phyloP scores from a whole-genome alignment of 2,797 vertebrate species.

The Epinephelus coioides region DNA sequence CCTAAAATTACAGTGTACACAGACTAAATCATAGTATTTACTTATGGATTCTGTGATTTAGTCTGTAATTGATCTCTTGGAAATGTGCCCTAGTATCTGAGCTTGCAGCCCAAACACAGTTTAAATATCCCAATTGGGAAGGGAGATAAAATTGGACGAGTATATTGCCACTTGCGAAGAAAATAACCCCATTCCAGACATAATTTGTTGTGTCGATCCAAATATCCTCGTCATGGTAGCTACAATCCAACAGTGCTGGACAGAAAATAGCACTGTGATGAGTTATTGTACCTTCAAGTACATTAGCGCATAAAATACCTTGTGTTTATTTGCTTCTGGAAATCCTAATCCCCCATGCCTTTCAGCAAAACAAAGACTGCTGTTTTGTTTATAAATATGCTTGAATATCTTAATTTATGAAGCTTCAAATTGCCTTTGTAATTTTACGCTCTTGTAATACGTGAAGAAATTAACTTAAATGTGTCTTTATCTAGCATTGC shows the following conservation, averaged over 20 bases:
- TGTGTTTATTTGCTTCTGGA: slow-evolving; percentile 41
- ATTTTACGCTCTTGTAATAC: slow-evolving; percentile 45
- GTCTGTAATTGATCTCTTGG: slow-evolving; percentile 28
- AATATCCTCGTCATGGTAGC: slow-evolving; percentile 41
- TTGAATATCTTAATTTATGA: slow-evolving; percentile 44
- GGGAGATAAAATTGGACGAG: slow-evolving; percentile 18
- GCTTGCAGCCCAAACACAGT: slow-evolving; percentile 24
- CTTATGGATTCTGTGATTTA: slow-evolving; percentile 7
- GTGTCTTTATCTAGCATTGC: slow-evolving; percentile 42
- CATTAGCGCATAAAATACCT: slow-evolving; percentile 56
- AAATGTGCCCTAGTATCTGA: slow-evolving; percentile 11
- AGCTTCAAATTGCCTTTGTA: slow-evolving; percentile 39
- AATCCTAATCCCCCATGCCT: slow-evolving; percentile 53
- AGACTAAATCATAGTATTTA: slow-evolving; percentile 25
- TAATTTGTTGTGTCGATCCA: slow-evolving; percentile 42
- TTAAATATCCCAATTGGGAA: slow-evolving; percentile 29
- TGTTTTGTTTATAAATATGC: slow-evolving; percentile 48
- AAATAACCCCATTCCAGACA: slow-evolving; percentile 52
- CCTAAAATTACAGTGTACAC: neutral
- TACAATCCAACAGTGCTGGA: slow-evolving; percentile 39
- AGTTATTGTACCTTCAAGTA: slow-evolving; percentile 48
- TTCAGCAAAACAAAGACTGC: slow-evolving; percentile 43
- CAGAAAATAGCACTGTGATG: slow-evolving; percentile 51
- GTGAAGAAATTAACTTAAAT: slow-evolving; percentile 51
- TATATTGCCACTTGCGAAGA: slow-evolving; percentile 28